These are phyloP conservation scores for Agriopis leucophaearia DNA, from an alignment of 2,888 invertebrate species.

Conservation along the genomic window DNA sequence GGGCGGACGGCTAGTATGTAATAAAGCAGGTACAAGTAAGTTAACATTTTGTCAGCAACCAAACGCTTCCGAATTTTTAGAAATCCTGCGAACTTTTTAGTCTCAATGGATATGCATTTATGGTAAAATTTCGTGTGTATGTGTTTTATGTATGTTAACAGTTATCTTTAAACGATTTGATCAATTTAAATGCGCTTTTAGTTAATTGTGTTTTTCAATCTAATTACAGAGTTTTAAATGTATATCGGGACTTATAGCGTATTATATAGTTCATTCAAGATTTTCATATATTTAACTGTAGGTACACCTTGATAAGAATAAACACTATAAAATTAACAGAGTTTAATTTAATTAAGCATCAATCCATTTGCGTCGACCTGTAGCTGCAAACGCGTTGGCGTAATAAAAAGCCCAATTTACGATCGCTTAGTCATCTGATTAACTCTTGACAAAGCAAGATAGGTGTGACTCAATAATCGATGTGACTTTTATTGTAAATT, in stretches of 20 bases:
- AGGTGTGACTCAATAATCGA: slow-evolving; percentile 46
- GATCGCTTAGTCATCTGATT: slow-evolving; percentile 44
- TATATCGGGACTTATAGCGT: too few relatives aligned
- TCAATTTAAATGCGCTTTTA: too few relatives aligned
- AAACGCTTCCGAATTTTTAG: too few relatives aligned
- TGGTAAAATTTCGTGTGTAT: too few relatives aligned
- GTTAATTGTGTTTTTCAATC: too few relatives aligned
- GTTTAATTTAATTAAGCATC: neutral
- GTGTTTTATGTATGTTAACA: too few relatives aligned
- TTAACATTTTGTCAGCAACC: too few relatives aligned
- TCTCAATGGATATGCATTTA: too few relatives aligned
- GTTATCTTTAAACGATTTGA: too few relatives aligned
- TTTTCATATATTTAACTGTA: neutral
- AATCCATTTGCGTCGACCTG: slow-evolving; percentile 4
- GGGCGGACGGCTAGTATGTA: too few relatives aligned
- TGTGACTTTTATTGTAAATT: slow-evolving; percentile 27
- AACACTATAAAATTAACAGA: neutral
- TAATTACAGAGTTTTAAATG: too few relatives aligned
- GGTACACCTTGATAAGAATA: neutral
- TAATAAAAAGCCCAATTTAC: slow-evolving; percentile 47
- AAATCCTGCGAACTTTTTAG: neutral
- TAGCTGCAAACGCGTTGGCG: slow-evolving; percentile 12
- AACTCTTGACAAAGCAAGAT: slow-evolving; percentile 34
- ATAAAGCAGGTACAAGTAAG: too few relatives aligned
- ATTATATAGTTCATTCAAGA: neutral